A percentile compares a stretch with the other conserved stretches of the same genome.
phyloP scores from a whole-genome alignment of 2,113 vertebrate species.

The Albula glossodonta region DNA sequence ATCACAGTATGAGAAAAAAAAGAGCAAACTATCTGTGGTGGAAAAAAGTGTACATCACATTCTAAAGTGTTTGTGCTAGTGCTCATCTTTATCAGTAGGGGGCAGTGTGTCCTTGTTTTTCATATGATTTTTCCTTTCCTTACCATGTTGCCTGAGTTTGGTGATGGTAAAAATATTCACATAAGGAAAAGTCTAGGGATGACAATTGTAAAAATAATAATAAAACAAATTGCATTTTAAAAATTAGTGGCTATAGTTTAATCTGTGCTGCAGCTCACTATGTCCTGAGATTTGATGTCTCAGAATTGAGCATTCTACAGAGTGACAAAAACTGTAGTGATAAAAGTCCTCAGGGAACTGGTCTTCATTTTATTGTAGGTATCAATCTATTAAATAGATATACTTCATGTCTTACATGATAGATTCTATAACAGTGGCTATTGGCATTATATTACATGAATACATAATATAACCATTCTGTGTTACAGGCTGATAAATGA shows the following conservation, averaged over 20 bases:
- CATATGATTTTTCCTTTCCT: background rate
- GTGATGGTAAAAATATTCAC: background rate
- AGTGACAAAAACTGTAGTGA: background rate
- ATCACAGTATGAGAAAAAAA: no score
- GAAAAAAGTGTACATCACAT: no score
- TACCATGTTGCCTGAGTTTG: no score
- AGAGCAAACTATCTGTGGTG: no score
- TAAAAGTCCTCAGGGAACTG: background rate
- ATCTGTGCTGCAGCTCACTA: no score
- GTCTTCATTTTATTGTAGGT: background rate
- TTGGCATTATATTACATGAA: no score
- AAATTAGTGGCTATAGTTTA: no score
- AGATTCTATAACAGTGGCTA: no score
- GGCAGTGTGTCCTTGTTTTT: background rate
- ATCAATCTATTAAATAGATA: background rate
- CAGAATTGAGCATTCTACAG: background rate
- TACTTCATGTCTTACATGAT: background rate
- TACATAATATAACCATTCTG: no score
- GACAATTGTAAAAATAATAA: background rate
- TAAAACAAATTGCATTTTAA: background rate
- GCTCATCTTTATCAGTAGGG: slow-evolving; percentile 13
- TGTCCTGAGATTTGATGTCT: no score
- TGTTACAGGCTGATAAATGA: background rate
- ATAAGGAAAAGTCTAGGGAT: background rate
- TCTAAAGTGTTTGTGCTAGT: background rate